Base-by-base conservation (phyloP, 2,113 vertebrate species). In the Bos javanicus region DNA sequence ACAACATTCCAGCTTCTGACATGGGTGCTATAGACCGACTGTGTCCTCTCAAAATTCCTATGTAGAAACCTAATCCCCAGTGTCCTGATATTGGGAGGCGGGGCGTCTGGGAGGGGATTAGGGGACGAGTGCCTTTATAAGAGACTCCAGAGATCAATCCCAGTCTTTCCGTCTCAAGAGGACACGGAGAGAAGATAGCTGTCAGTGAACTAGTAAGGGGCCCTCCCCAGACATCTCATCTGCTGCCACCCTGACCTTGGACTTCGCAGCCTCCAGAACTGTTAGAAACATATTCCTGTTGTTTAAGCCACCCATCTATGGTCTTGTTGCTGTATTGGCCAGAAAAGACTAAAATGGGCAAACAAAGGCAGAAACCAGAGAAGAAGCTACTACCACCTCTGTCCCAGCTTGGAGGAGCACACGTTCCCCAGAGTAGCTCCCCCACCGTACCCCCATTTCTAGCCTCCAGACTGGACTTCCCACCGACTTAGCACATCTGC, bases 381-480 rank as follows among this genome's bases (percentile, higher is more conserved):
- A 88, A 60, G 87, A 74, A 74, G 43, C 19, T 4, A 43, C 4
- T 21, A 11, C 30, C 43, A 19, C 12, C 54, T 6, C n/a, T 43
- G 52, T 6, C 43, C 48, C 9, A 21, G 76, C 28, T 26, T 16
- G 52, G 64, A n/a, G 54, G 54, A 59, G 23, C 11, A 46, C 81
- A 30, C 39, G 26, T 39, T 30, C 43, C 5, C 54, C 30, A 48
- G 14, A 9, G 33, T 25, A 36, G 0, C 26, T 3, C 2, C 67
- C n/a, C 67, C 5, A 1, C 0, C 0, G 21, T 25, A 3, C 19
- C n/a, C 7, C 16, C 33, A 28, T 25, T 74, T 36, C 83, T 48
- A 48, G 90, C 16, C 14, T 54, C n/a, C 26, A 8, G 39, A 2
- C 26, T 6, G 36, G 3, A 36, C 15, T 71, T 62, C 30, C 64